These are phyloP conservation scores for Equus przewalskii DNA, from an alignment of 2,113 vertebrate species.

Conservation along the genomic window DNA sequence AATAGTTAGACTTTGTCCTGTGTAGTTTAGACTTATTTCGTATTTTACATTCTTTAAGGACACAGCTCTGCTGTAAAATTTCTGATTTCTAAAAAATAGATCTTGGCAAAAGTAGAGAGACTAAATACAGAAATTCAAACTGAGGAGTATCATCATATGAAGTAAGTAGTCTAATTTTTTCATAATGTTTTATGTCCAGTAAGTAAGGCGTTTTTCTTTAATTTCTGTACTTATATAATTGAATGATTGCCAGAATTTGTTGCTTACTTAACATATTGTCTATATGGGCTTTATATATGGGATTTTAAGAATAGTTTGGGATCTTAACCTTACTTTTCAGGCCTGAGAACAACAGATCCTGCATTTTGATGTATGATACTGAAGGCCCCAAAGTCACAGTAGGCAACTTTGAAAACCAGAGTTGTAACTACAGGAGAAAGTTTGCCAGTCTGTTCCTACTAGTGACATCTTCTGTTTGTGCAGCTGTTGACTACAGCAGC, in stretches of 20 bases:
- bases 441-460: conserved; percentile 88
- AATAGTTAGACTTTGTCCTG: not conserved
- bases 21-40: not conserved
- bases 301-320: conserved; percentile 72
- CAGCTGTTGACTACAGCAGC: conserved; percentile 93
- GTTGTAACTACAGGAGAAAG: conserved; percentile 80
- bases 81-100: conserved; percentile 14
- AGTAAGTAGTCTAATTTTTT: conserved; percentile 26
- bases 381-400: conserved; percentile 80
- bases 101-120: conserved; percentile 22
- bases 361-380: conserved; percentile 77
- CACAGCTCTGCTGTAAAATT: conserved; percentile 38
- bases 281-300: conserved; percentile 79
- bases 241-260: conserved; percentile 4
- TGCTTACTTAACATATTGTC: conserved; percentile 56
- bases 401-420: conserved; percentile 83
- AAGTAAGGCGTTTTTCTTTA: not conserved
- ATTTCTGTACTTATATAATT: conserved; percentile 12
- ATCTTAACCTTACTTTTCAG: conserved; percentile 18
- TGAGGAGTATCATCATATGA: not conserved
- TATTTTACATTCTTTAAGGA: conserved; percentile 26
- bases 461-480: conserved; percentile 90
- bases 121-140: conserved; percentile 44
- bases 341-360: conserved; percentile 70
- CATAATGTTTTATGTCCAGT: conserved; percentile 23